A percentile compares a stretch with the other conserved stretches of the same genome.
phyloP scores from a whole-genome alignment of 2,888 invertebrate species.

The Pemphredon lugubris region DNA sequence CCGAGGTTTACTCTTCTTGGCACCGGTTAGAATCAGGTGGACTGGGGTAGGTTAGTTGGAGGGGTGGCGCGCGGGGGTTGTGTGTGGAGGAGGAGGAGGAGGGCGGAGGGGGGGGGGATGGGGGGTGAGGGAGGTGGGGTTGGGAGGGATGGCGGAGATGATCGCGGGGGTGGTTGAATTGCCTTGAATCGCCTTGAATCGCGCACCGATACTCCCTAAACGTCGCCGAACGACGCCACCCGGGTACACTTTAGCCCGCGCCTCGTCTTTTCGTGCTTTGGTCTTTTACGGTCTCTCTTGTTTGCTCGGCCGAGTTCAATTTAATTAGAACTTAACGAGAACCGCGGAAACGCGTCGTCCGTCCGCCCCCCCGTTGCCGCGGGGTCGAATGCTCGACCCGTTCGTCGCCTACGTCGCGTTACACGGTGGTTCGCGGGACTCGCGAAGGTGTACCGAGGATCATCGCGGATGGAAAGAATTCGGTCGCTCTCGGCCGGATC shows the following conservation, averaged over 20 bases:
- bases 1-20: constrained; percentile 50
- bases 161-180: constrained; percentile 56
- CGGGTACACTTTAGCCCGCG: constrained; percentile 21
- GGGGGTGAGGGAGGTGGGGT: too few species aligned
- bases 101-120: constrained; percentile 57
- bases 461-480: too few species aligned
- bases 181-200: constrained; percentile 59
- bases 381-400: too few species aligned
- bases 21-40: constrained; percentile 25
- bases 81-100: constrained; percentile 53
- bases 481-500: too few species aligned
- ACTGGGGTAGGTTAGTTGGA: constrained; percentile 12
- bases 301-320: neutral
- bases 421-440: too few species aligned
- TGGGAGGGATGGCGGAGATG: constrained; percentile 54
- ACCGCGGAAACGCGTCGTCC: neutral
- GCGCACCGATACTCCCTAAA: constrained; percentile 67
- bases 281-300: constrained; percentile 13
- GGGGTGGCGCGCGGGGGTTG: constrained; percentile 55
- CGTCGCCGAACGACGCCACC: constrained; percentile 49
- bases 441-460: too few species aligned
- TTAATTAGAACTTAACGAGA: constrained; percentile 22
- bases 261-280: too few species aligned
- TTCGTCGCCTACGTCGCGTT: too few species aligned
- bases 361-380: neutral